Conservation (phyloP, 2,113 vertebrate genomes). For the Corynorhinus townsendii region DNA sequence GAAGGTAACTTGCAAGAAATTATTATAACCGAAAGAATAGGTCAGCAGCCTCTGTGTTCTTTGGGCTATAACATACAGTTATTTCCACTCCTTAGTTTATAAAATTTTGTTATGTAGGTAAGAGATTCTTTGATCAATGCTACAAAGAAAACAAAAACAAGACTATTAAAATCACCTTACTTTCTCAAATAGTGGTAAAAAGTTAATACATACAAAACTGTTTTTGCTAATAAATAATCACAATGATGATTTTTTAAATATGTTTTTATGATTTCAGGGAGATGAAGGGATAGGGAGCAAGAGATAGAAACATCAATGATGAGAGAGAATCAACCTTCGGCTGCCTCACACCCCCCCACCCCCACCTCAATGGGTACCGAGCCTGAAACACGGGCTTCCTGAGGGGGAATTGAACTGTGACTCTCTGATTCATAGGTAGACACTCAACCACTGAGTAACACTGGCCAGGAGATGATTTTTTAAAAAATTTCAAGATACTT, state of each 20-base stretch:
- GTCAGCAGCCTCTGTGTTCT: not conserved
- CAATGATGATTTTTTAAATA: not conserved
- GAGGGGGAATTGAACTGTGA: too few species aligned
- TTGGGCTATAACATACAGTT: not conserved
- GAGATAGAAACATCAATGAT: too few species aligned
- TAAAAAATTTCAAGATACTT: not conserved
- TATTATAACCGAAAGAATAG: constrained; percentile 9
- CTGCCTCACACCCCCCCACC: too few species aligned
- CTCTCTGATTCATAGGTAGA: too few species aligned
- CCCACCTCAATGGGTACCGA: too few species aligned
- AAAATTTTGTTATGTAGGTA: not conserved
- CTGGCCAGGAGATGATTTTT: not conserved
- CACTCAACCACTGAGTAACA: too few species aligned
- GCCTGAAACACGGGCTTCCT: too few species aligned
- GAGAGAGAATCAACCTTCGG: too few species aligned
- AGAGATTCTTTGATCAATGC: not conserved
- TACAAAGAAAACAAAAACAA: not conserved
- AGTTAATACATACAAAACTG: not conserved
- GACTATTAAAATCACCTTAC: not conserved
- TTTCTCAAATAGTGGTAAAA: not conserved
- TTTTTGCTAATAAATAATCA: not conserved
- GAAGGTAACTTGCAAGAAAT: not conserved
- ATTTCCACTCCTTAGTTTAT: not conserved
- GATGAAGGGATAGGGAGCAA: too few species aligned
- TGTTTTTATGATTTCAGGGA: too few species aligned